These are phyloP conservation scores for Papilio dardanus DNA, from an alignment of 1,140 invertebrate species.

Conservation along the genomic window DNA sequence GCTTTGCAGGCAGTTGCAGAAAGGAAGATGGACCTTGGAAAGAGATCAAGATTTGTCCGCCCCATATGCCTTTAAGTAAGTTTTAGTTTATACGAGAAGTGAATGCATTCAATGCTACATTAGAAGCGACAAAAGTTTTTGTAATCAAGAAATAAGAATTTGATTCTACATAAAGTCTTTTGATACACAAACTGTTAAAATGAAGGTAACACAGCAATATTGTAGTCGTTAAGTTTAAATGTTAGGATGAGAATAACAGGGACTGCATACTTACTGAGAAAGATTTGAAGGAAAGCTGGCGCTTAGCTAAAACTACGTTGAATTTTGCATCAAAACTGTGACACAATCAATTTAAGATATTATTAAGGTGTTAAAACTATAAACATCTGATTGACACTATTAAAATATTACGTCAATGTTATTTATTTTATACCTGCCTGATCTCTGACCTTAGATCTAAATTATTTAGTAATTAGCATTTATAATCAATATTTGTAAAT, in stretches of 20 bases:
- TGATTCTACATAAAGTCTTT: too few relatives aligned
- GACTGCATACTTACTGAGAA: too few relatives aligned
- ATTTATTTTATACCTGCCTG: not conserved
- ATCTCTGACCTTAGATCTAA: constrained; percentile 5
- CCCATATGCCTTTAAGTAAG: constrained; percentile 88
- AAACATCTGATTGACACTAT: constrained; percentile 13
- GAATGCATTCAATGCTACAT: too few relatives aligned
- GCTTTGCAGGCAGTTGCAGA: constrained; percentile 85
- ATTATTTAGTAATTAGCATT: not conserved
- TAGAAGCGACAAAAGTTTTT: too few relatives aligned
- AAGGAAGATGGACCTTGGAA: constrained; percentile 88
- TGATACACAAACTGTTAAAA: too few relatives aligned
- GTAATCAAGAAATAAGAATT: too few relatives aligned
- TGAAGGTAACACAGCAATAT: too few relatives aligned
- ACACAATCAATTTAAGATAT: not conserved
- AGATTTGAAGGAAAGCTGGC: too few relatives aligned
- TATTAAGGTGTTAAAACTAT: not conserved
- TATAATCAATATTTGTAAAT: constrained; percentile 5
- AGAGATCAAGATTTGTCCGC: constrained; percentile 91
- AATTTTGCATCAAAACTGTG: not conserved
- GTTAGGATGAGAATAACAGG: too few relatives aligned
- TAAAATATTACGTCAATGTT: not conserved
- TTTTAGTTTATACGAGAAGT: constrained; percentile 19
- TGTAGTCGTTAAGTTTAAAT: too few relatives aligned
- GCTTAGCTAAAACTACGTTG: not conserved